Conservation (phyloP, 1,140 invertebrate genomes). For the Ips typographus region DNA sequence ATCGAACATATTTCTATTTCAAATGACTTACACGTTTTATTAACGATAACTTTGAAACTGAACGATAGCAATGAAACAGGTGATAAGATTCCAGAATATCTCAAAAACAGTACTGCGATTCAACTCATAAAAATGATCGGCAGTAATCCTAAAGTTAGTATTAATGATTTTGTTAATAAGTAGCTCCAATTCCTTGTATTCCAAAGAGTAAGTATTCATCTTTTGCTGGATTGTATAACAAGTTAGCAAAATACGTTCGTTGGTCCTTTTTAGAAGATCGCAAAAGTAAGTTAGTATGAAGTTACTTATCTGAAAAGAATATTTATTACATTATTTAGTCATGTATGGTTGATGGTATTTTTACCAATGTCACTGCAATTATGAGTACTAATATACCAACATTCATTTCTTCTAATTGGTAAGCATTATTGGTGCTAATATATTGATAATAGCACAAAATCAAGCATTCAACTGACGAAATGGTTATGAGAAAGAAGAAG, state of each 20-base stretch:
- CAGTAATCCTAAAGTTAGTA: constrained; percentile 15
- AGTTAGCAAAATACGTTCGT: constrained; percentile 9
- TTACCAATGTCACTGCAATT: too few relatives aligned
- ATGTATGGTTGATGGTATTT: too few relatives aligned
- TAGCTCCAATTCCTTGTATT: constrained; percentile 13
- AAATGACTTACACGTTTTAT: not conserved
- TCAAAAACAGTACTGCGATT: constrained; percentile 18
- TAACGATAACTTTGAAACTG: constrained; percentile 7
- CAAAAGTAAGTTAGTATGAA: constrained; percentile 15
- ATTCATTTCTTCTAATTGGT: too few relatives aligned
- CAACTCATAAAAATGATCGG: constrained; percentile 20
- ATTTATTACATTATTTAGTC: too few relatives aligned
- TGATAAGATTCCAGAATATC: constrained; percentile 14
- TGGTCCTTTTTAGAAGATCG: constrained; percentile 4
- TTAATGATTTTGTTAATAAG: constrained; percentile 7
- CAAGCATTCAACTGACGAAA: not conserved
- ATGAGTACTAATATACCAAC: too few relatives aligned
- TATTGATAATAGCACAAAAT: too few relatives aligned
- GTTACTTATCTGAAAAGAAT: constrained; percentile 10
- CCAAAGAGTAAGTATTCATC: constrained; percentile 1
- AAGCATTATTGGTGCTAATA: too few relatives aligned
- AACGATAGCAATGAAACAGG: constrained; percentile 21
- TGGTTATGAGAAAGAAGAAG: not conserved
- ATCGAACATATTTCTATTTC: not conserved
- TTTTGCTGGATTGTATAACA: constrained; percentile 14